Base-by-base conservation (phyloP, 2,113 vertebrate species). In the Pantherophis guttatus region DNA sequence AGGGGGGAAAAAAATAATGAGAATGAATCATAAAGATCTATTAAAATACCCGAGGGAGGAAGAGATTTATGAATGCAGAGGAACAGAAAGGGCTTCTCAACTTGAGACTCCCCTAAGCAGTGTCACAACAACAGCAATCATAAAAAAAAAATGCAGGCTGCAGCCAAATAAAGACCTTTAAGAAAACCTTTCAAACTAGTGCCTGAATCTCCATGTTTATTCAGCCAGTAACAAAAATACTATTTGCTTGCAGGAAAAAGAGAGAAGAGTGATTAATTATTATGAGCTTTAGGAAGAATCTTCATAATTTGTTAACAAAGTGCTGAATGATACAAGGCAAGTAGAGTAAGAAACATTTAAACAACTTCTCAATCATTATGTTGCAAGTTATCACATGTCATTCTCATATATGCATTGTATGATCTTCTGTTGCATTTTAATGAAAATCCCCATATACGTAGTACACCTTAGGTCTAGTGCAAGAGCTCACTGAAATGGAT, bases 1-100 rank as follows among this genome's bases (percentile, higher is more conserved):
- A 93, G 91, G 95, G 70, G 96, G 95, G 39, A 96, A 90, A 94
- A 94, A 87, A 95, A 93, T 48, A 54, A 94, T 94, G 0, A 59
- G 15, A 53, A 87, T 95, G 94, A 97, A 10, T 96, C 33, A 33
- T 6, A 87, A 65, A 87, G 93, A 65, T 0, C 5, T 15, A 10
- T 0, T 48, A 70, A 87, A 90, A 65, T 33, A 62, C 55, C 7
- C 48, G 54, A 33, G 12, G 9, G 50, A 58, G 6, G 15, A 21
- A 93, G 86, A 10, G 5, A 17, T 90, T 90, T n/a, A 86, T 52
- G 53, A 65, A 29, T 9, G 58, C 50, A 54, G 17, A 7, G 10
- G 11, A 33, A 92, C 10, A 92, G 29, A 55, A 21, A 9, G 11
- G 39, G 39, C 53, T 86, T 44, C 70, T 91, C 39, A 91, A 58